Evolutionary conservation across 2,113 vertebrate genomes (phyloP).

Genomic region (Microtus montanus): DNA sequence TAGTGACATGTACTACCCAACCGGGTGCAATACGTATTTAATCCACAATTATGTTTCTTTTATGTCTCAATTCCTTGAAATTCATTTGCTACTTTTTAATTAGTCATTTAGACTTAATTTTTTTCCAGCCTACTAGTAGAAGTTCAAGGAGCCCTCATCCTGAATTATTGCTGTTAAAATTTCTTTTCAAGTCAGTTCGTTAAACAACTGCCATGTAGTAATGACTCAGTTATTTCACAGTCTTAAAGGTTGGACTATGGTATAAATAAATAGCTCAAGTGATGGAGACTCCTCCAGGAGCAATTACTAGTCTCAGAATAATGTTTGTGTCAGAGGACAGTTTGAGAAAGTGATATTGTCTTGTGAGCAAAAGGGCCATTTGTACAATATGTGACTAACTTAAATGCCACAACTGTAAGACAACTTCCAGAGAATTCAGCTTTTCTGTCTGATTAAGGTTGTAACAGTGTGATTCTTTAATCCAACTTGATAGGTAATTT

Average conservation of each 20-base stretch:
- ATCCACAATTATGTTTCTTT: neutral
- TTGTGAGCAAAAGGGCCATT: neutral
- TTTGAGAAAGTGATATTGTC: neutral
- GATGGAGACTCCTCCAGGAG: neutral
- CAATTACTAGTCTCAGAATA: neutral
- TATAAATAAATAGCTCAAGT: neutral
- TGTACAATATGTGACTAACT: neutral
- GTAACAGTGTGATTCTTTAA: neutral
- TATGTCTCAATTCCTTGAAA: neutral
- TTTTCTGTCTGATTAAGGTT: neutral
- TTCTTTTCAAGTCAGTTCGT: constrained; percentile 7
- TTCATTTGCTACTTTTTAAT: neutral
- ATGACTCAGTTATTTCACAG: constrained; percentile 29
- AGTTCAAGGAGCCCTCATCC: neutral
- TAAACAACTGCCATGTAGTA: neutral
- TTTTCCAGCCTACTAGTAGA: neutral
- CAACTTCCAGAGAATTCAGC: neutral
- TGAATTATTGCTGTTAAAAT: constrained; percentile 20
- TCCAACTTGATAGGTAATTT: neutral
- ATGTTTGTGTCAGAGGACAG: neutral
- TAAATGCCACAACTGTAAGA: neutral
- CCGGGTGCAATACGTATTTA: neutral
- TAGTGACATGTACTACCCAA: neutral
- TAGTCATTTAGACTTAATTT: constrained; percentile 1
- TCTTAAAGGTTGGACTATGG: neutral